Evolutionary conservation across 2,888 invertebrate species (phyloP), one percentile per base, ranked within the genome.

Genomic region (Temnothorax rugatulus): DNA sequence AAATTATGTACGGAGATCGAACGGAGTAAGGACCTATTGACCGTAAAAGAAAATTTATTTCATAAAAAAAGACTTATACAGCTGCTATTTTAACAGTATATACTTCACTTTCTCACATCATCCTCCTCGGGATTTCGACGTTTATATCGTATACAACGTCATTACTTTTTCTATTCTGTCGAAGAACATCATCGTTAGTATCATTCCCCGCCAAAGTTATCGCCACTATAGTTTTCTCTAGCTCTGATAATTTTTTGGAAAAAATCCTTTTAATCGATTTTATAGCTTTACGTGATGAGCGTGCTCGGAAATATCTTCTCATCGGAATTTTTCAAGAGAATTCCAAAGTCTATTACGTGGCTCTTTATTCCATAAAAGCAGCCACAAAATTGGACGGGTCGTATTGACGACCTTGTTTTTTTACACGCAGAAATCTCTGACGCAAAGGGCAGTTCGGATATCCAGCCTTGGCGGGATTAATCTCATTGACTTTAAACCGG

Each of bases 1-100:
- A 47, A 75, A 50, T 75, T 75, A 34, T 75, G 21, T 44, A 63
- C 34, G 44, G 41, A 18, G n/a, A 11, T n/a, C 47, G 34, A 11
- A 50, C 25, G 18, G 18, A 75, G 21, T 63, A 63, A 47, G 34
- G 44, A 63, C 44, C 21, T 34, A 63, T 63, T 29, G 61, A 18
- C 9, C 34, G 25, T 57, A 63, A 63, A 63, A 38, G 18, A 73
- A 25, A 59, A 34, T 44, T 25, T 66, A 47, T 47, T 64, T 21
- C n/a, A 38, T 41, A 64, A 41, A 47, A 41, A 47, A 47, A 66
- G 18, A 9, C 18, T 47, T 64, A 25, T 34, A 5, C 4, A 9
- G 11, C n/a, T 38, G n/a, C 38, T 21, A 0, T 41, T 64, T 41
- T 21, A 64, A 5, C 3, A n/a, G 66, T 41, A 2, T 15, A 54